These are phyloP conservation scores for Endotricha flammealis DNA, from an alignment of 2,888 invertebrate species.

Conservation along the genomic window DNA sequence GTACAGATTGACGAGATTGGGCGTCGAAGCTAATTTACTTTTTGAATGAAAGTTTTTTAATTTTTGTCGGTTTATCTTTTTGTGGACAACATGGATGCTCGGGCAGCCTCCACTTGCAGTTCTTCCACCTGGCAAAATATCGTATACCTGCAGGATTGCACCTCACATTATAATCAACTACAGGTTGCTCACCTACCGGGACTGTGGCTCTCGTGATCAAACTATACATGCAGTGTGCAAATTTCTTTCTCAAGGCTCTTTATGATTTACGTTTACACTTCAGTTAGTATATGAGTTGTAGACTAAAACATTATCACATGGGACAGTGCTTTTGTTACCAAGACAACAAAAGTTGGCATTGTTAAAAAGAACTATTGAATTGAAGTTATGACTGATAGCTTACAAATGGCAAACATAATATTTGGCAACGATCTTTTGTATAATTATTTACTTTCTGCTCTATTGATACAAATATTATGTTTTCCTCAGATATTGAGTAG, in stretches of 20 bases:
- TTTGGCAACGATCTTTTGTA: constrained; percentile 19
- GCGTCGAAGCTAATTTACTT: constrained; percentile 70
- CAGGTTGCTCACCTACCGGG: constrained; percentile 63
- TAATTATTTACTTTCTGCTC: too few relatives aligned
- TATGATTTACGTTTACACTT: constrained; percentile 15
- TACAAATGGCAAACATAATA: constrained; percentile 31
- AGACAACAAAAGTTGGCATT: constrained; percentile 11
- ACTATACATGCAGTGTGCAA: constrained; percentile 50
- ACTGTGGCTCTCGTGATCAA: constrained; percentile 37
- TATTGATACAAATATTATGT: constrained; percentile 39
- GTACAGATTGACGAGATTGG: constrained; percentile 52
- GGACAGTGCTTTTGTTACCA: constrained; percentile 26
- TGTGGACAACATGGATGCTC: constrained; percentile 82
- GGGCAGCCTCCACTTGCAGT: constrained; percentile 87
- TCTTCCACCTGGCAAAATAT: constrained; percentile 92
- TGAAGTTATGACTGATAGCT: constrained; percentile 11
- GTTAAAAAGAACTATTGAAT: constrained; percentile 8
- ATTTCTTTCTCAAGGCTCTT: constrained; percentile 20
- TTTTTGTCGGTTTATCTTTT: constrained; percentile 75
- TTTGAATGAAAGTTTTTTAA: constrained; percentile 72
- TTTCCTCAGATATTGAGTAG: constrained; percentile 22
- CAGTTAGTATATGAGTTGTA: constrained; percentile 3
- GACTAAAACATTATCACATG: constrained; percentile 17
- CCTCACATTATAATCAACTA: constrained; percentile 77
- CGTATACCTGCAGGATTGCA: constrained; percentile 84